A percentile compares a stretch with the other conserved stretches of the same genome.
Conservation (phyloP, 1,140 invertebrate genomes). For the Zaprionus tsacasi region DNA sequence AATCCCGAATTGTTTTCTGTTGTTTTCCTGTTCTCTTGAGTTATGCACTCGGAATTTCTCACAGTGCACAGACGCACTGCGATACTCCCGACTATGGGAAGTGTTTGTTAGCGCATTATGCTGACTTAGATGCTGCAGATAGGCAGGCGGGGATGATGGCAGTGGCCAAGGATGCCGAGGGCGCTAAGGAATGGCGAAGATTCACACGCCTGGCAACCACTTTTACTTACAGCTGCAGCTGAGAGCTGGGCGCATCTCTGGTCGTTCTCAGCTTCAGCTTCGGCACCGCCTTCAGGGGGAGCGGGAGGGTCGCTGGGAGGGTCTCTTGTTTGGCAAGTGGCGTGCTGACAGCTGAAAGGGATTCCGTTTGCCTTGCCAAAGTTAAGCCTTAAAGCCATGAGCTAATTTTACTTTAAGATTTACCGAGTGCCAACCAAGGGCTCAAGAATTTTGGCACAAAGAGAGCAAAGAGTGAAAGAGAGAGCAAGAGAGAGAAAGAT, state of each 20-base stretch:
- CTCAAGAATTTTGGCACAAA: conserved; percentile 48
- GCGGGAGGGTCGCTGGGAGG: neutral
- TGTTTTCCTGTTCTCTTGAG: conserved; percentile 3
- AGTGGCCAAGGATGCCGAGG: neutral
- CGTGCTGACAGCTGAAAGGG: conserved; percentile 81
- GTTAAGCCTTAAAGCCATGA: conserved; percentile 82
- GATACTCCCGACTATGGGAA: conserved; percentile 45
- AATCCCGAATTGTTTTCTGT: conserved; percentile 6
- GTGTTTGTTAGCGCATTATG: conserved; percentile 81
- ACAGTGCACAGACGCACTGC: conserved; percentile 32
- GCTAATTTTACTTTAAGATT: conserved; percentile 82
- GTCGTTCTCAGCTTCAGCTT: neutral
- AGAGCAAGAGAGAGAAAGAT: neutral
- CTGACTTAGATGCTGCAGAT: conserved; percentile 69
- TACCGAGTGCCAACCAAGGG: conserved; percentile 38
- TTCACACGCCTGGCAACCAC: conserved; percentile 69
- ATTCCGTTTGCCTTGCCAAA: conserved; percentile 78
- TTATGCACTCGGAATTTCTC: conserved; percentile 18
- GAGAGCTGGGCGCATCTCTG: conserved; percentile 11
- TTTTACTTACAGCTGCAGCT: conserved; percentile 73
- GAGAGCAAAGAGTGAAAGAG: neutral
- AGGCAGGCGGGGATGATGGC: neutral
- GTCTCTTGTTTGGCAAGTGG: conserved; percentile 77
- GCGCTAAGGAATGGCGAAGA: conserved; percentile 5
- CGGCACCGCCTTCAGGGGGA: neutral